Conservation (phyloP, 2,888 invertebrate genomes). For the Drosophila stalkeri region DNA sequence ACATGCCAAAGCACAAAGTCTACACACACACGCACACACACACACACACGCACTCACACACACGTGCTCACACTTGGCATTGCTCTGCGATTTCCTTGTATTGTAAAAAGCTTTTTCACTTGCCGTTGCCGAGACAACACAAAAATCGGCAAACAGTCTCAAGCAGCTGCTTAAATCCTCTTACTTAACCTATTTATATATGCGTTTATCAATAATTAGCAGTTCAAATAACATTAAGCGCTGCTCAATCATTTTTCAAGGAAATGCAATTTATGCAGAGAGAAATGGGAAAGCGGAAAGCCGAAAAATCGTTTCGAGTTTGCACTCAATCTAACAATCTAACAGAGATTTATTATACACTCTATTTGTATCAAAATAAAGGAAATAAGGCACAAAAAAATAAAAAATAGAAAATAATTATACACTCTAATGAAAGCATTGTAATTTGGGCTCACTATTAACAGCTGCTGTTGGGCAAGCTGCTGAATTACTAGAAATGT, state of each 20-base stretch:
- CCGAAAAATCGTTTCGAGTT: background rate
- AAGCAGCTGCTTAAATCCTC: slow-evolving; percentile 27
- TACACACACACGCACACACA: slow-evolving; percentile 16
- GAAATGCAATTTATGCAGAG: background rate
- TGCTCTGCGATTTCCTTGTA: slow-evolving; percentile 44
- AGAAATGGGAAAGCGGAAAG: background rate
- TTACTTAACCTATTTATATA: slow-evolving; percentile 7
- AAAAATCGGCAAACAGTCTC: slow-evolving; percentile 22
- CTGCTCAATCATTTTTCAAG: background rate
- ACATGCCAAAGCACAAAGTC: slow-evolving; percentile 40
- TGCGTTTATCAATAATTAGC: background rate
- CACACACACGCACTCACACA: slow-evolving; percentile 9
- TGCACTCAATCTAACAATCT: background rate
- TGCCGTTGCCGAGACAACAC: slow-evolving; percentile 22
- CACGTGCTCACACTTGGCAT: slow-evolving; percentile 5
- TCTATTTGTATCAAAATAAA: no score
- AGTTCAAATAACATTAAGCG: background rate
- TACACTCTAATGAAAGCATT: background rate
- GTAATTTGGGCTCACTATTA: background rate
- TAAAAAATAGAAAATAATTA: no score
- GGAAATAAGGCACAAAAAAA: no score
- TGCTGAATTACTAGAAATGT: background rate
- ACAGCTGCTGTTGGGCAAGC: background rate
- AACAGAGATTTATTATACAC: background rate
- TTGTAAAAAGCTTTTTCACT: slow-evolving; percentile 48